A percentile compares a stretch with the other conserved stretches of the same genome.
These are phyloP conservation scores for Ophraella communa DNA, from an alignment of 2,888 invertebrate genomes.

Conservation along the genomic window DNA sequence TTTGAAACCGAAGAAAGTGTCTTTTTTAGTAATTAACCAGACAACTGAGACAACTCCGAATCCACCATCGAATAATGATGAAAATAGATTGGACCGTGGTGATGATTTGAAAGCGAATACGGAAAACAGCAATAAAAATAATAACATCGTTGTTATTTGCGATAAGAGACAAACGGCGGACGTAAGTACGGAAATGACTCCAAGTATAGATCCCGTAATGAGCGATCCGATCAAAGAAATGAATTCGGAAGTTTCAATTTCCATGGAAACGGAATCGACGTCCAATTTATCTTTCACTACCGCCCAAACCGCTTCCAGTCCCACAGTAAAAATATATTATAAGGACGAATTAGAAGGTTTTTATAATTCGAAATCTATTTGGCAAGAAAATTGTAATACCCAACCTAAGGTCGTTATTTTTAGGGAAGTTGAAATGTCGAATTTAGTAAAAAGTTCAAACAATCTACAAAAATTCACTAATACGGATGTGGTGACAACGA, in stretches of 20 bases:
- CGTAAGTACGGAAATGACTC: not conserved
- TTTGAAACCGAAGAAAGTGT: conserved; percentile 38
- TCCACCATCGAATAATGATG: not conserved
- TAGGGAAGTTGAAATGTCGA: conserved; percentile 26
- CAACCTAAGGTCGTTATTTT: conserved; percentile 30
- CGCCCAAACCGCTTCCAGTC: not conserved
- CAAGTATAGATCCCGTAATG: not conserved
- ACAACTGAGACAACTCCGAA: not conserved
- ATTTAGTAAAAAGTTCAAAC: conserved; percentile 33
- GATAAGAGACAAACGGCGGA: not conserved
- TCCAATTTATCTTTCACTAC: not conserved
- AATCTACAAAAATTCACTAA: conserved; percentile 31
- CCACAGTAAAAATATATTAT: conserved; percentile 25
- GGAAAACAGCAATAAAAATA: not conserved
- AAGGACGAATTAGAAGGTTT: conserved; percentile 1
- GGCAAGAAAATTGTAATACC: not conserved
- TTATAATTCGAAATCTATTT: conserved; percentile 12
- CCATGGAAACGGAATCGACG: not conserved
- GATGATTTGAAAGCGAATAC: not conserved
- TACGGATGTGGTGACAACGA: not conserved
- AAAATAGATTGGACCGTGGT: not conserved
- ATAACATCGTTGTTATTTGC: not conserved
- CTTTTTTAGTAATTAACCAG: conserved; percentile 38
- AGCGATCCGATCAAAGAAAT: not conserved
- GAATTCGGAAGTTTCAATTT: not conserved